phyloP scores from a whole-genome alignment of 2,888 invertebrate species.

The Micoletzkya japonica region DNA sequence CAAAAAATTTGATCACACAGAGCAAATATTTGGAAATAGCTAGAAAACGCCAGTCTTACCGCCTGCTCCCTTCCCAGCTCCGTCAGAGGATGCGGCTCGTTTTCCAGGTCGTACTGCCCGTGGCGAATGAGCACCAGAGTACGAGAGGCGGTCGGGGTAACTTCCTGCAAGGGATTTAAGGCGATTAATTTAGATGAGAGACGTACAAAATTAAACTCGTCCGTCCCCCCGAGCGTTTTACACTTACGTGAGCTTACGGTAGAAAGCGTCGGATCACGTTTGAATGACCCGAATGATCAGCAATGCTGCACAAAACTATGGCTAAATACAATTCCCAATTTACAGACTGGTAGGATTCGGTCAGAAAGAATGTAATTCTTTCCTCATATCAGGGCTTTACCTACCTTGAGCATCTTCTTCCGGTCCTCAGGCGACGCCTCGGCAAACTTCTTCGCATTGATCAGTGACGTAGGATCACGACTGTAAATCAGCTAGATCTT shows the following conservation, averaged over 20 bases:
- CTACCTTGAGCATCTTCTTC: slow-evolving; percentile 47
- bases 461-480: slow-evolving; percentile 51
- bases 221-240: neutral
- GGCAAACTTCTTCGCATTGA: slow-evolving; percentile 43
- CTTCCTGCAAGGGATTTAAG: slow-evolving; percentile 19
- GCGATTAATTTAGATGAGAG: neutral
- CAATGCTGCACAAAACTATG: too few species aligned
- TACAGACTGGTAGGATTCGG: too few species aligned
- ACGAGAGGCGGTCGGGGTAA: slow-evolving; percentile 70
- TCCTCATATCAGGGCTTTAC: slow-evolving; percentile 28
- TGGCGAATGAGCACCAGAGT: slow-evolving; percentile 88
- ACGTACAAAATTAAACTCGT: neutral
- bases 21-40: neutral
- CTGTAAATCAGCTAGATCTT: slow-evolving; percentile 36
- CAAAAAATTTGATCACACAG: neutral
- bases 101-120: slow-evolving; percentile 85
- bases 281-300: too few species aligned
- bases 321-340: too few species aligned
- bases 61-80: slow-evolving; percentile 72
- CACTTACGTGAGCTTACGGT: neutral
- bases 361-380: neutral
- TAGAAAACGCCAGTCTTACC: neutral
- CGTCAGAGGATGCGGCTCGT: slow-evolving; percentile 77
- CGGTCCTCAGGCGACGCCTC: slow-evolving; percentile 44
- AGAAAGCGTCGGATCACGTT: neutral